Evolutionary conservation across 1,140 invertebrate genomes (phyloP), one percentile per base, ranked within the genome.

Genomic region (Drosophila kikkawai): DNA sequence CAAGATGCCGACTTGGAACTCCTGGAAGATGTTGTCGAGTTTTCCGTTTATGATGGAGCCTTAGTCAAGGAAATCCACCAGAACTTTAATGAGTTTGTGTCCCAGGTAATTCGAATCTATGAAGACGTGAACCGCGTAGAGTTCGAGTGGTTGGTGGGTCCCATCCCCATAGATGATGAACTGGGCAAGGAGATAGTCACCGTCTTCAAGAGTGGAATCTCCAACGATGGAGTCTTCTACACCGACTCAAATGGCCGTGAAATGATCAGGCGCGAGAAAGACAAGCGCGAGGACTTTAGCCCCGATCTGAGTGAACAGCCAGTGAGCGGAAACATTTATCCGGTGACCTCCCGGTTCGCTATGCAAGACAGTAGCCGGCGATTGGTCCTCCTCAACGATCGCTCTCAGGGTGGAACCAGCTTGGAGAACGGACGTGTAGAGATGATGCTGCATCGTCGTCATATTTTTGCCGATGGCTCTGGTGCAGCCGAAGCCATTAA

Each of bases 221-320:
- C 94, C 0, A 95, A 95, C 0, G 93, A 95, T 4, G 94, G 94
- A 0, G 93, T 94, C 3, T 99, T 99, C 92, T 98, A 96, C 87
- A 99, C 98, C 0, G 99, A 99, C 93, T 96, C 97, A 1, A 99
- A 99, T 93, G 98, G 98, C 0, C 94, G 98, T 48, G 97, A 99
- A 93, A 95, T 97, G 91, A 86, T 99, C 39, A 95, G 95, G 79
- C 94, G 98, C 51, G 93, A 94, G 64, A 93, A 95, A 50, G 95
- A 99, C 91, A 95, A 95, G 69, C 93, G 98, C 26, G 95, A 96
- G 37, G 11, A 96, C 96, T 3, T 99, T 96, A 96, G 93, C 94
- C 34, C 96, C 0, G 92, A 94, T 0, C 41, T 98, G 96, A 99
- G 69, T 93, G 95, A 58, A 15, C 61, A 77, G 17, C 74, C 71